These are phyloP conservation scores for Drosophila sordidapex DNA, from an alignment of 2,888 invertebrate genomes.

Conservation along the genomic window DNA sequence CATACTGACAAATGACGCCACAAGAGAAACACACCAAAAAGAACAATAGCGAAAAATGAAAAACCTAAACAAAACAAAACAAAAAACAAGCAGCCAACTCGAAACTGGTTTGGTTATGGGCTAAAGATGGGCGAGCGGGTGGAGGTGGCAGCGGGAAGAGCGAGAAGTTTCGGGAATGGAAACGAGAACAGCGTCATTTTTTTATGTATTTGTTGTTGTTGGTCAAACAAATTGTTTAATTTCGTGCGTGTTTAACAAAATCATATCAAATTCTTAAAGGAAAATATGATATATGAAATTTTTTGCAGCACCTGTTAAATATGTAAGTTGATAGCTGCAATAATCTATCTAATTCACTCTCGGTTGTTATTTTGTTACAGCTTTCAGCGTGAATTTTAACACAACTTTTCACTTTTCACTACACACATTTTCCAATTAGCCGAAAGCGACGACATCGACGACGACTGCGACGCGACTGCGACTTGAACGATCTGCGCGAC, in stretches of 20 bases:
- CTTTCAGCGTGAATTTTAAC: slow-evolving; percentile 33
- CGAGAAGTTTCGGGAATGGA: slow-evolving; percentile 33
- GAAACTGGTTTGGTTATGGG: slow-evolving; percentile 69
- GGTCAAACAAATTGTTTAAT: slow-evolving; percentile 61
- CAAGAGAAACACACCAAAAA: slow-evolving; percentile 39
- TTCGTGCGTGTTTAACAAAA: slow-evolving; percentile 52
- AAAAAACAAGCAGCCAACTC: slow-evolving; percentile 51
- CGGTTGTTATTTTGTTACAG: slow-evolving; percentile 17
- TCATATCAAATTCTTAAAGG: slow-evolving; percentile 59
- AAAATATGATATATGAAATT: slow-evolving; percentile 12
- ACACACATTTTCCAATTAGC: slow-evolving; percentile 54
- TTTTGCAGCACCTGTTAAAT: slow-evolving; percentile 51
- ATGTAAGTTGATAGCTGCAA: slow-evolving; percentile 1
- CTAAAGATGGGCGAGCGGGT: slow-evolving; percentile 15
- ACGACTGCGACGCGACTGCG: slow-evolving; percentile 15
- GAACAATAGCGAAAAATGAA: slow-evolving; percentile 31
- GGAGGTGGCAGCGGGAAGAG: background rate
- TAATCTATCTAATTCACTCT: background rate
- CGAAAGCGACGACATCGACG: slow-evolving; percentile 22
- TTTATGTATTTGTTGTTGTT: slow-evolving; percentile 17
- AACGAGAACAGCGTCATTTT: slow-evolving; percentile 40
- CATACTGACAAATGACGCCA: slow-evolving; percentile 46
- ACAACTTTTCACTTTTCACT: slow-evolving; percentile 71
- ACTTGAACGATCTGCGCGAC: slow-evolving; percentile 62
- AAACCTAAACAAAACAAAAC: slow-evolving; percentile 57